These are phyloP conservation scores for Sycophila texana DNA, from an alignment of 2,888 invertebrate genomes.

Conservation along the genomic window DNA sequence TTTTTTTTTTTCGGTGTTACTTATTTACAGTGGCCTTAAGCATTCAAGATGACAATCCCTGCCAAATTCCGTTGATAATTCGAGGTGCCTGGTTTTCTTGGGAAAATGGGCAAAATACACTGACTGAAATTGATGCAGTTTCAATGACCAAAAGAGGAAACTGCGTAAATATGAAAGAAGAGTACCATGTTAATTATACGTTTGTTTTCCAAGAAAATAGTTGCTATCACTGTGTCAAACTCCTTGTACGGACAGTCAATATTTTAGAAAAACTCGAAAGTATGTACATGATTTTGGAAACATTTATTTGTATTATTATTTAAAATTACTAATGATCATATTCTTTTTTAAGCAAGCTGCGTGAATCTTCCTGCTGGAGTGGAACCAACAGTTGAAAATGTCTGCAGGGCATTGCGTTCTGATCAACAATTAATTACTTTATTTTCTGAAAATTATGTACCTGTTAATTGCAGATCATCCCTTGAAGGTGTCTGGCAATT, in stretches of 20 bases:
- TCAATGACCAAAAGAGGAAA: slow-evolving; percentile 86
- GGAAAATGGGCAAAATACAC: slow-evolving; percentile 89
- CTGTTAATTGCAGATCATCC: slow-evolving; percentile 93
- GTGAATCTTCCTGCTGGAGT: slow-evolving; percentile 82
- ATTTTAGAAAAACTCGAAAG: slow-evolving; percentile 93
- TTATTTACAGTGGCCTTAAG: slow-evolving; percentile 43
- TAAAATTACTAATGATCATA: slow-evolving; percentile 38
- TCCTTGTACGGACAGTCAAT: slow-evolving; percentile 91
- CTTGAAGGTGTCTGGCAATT: slow-evolving; percentile 98
- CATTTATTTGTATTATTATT: slow-evolving; percentile 17
- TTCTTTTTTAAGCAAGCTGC: slow-evolving; percentile 80
- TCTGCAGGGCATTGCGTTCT: slow-evolving; percentile 85
- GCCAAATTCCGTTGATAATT: slow-evolving; percentile 86
- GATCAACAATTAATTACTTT: slow-evolving; percentile 90
- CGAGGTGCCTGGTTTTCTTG: slow-evolving; percentile 94
- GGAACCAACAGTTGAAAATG: slow-evolving; percentile 84
- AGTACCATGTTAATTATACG: slow-evolving; percentile 88
- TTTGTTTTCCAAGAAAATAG: slow-evolving; percentile 84
- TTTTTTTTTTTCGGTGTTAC: not conserved
- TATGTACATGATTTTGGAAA: slow-evolving; percentile 73
- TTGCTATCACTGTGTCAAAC: slow-evolving; percentile 91
- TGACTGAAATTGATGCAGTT: slow-evolving; percentile 88
- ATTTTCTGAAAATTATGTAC: slow-evolving; percentile 92
- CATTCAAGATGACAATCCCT: slow-evolving; percentile 67
- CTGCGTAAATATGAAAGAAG: slow-evolving; percentile 85